Evolutionary conservation across 2,113 vertebrate genomes (phyloP).

Genomic region (Tringa solitaria): DNA sequence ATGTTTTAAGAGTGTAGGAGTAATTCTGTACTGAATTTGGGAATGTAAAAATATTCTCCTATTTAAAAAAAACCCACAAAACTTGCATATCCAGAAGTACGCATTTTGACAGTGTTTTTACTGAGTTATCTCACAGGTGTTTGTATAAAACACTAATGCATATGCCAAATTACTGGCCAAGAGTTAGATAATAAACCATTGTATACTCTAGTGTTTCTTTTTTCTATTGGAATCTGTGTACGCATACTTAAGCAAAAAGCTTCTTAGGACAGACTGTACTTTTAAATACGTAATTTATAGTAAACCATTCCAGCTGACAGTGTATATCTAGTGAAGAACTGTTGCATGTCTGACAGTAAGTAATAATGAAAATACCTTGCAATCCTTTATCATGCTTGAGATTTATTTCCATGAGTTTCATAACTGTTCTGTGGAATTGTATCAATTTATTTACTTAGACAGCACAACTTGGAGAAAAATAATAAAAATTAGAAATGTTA

Average conservation of each 20-base stretch:
- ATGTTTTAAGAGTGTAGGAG: neutral
- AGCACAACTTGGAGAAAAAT: neutral
- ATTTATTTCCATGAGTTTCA: neutral
- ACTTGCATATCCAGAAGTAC: neutral
- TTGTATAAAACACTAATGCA: neutral
- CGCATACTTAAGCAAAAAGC: neutral
- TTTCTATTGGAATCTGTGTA: neutral
- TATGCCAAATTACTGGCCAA: neutral
- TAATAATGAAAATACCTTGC: neutral
- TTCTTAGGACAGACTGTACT: neutral
- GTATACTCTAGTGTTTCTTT: neutral
- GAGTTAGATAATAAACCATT: neutral
- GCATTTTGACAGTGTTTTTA: neutral
- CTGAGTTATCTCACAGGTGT: neutral
- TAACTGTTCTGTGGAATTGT: neutral
- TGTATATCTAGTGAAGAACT: neutral
- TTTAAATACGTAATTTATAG: neutral
- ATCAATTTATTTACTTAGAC: neutral
- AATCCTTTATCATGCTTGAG: neutral
- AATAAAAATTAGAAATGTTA: neutral
- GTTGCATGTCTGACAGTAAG: neutral
- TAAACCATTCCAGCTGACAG: neutral
- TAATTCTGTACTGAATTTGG: neutral
- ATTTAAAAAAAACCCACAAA: neutral
- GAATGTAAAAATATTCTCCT: neutral